phyloP scores from a whole-genome alignment of 64 coral and sea anemone genomes.

The Anthopleura sola region DNA sequence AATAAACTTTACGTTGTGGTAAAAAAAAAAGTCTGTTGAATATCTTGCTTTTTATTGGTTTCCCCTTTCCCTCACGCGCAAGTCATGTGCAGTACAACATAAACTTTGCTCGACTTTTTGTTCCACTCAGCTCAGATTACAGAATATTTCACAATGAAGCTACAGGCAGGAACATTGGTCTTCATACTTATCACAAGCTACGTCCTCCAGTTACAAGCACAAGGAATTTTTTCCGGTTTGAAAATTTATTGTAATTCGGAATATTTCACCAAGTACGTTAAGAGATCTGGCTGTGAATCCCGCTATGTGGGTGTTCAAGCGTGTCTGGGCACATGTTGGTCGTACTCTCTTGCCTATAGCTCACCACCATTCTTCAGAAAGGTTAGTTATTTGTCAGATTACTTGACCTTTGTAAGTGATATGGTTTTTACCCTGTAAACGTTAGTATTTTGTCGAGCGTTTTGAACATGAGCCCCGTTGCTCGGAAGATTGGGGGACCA shows the following conservation, averaged over 20 bases:
- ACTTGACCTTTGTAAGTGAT: not conserved
- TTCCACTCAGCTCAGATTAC: not conserved
- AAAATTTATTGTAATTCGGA: constrained; percentile 21
- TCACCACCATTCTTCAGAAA: constrained; percentile 6
- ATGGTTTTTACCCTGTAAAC: too few species aligned
- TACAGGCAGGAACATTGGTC: not conserved
- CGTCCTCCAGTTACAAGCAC: not conserved
- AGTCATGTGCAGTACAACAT: not conserved
- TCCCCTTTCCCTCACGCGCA: not conserved
- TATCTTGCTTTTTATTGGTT: not conserved
- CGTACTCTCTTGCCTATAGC: not conserved
- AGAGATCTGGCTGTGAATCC: not conserved
- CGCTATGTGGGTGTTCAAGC: constrained; percentile 13
- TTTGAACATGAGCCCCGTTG: too few species aligned
- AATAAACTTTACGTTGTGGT: not conserved
- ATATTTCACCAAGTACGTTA: not conserved
- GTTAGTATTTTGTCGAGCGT: too few species aligned
- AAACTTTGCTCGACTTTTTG: not conserved
- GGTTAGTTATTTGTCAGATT: constrained; percentile 2
- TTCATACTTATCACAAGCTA: not conserved
- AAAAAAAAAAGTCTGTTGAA: not conserved
- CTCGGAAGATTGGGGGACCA: too few species aligned
- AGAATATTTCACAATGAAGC: not conserved
- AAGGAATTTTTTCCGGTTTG: constrained; percentile 13
- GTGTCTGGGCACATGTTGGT: constrained; percentile 16